Conservation (phyloP, 2,797 vertebrate species). For the Dipus sagitta region DNA sequence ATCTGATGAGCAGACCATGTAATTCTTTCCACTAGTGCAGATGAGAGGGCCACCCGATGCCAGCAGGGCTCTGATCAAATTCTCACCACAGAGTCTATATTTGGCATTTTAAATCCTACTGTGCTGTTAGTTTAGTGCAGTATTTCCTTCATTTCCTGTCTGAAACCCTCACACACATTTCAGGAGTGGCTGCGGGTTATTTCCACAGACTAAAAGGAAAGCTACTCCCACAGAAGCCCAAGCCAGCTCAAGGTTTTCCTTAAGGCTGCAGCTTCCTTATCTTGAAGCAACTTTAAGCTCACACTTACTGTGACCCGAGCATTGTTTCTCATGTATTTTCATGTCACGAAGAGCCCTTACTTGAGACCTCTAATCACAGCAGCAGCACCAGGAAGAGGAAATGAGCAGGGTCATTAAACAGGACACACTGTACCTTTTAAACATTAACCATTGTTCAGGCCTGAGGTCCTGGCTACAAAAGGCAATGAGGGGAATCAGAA, state of each 20-base stretch:
- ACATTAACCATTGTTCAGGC: constrained; percentile 88
- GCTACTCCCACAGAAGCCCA: neutral
- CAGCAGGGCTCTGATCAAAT: neutral
- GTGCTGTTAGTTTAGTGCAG: constrained; percentile 45
- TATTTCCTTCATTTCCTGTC: constrained; percentile 68
- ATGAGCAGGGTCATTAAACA: constrained; percentile 81
- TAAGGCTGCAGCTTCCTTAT: constrained; percentile 41
- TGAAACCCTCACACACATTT: constrained; percentile 53
- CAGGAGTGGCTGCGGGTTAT: constrained; percentile 6
- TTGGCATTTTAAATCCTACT: constrained; percentile 50
- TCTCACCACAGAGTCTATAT: constrained; percentile 31
- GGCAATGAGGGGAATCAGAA: constrained; percentile 81
- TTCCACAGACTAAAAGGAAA: constrained; percentile 53
- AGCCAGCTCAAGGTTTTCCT: constrained; percentile 15
- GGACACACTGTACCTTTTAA: constrained; percentile 87
- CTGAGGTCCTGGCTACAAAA: constrained; percentile 84
- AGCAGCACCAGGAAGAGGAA: constrained; percentile 86
- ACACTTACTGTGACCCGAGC: constrained; percentile 49
- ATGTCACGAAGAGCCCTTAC: constrained; percentile 75
- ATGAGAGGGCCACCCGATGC: neutral
- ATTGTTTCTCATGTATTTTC: constrained; percentile 71
- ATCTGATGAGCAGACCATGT: neutral
- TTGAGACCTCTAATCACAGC: constrained; percentile 81
- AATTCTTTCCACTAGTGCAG: neutral
- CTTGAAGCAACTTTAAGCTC: constrained; percentile 30